A percentile compares a stretch with the other conserved stretches of the same genome.
Evolutionary conservation across 2,888 invertebrate species (phyloP).

Genomic region (Fragum fragum): DNA sequence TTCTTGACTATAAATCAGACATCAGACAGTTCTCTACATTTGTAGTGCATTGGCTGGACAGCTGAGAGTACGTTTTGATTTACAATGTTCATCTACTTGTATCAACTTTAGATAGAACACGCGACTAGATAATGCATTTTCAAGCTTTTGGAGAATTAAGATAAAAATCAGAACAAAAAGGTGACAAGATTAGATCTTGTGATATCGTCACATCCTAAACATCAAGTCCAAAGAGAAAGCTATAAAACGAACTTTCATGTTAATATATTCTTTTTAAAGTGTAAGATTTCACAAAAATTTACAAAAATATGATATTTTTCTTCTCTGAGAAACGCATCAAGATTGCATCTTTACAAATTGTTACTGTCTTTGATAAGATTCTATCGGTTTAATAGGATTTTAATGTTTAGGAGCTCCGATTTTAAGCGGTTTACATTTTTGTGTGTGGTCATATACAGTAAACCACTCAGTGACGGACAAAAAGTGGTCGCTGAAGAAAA

Average conservation of each 20-base stretch:
- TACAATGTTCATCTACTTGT: background rate
- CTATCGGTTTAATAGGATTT: slow-evolving; percentile 23
- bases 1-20: too few relatives aligned
- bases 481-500: too few relatives aligned
- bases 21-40: too few relatives aligned
- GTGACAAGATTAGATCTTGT: background rate
- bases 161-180: background rate
- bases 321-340: slow-evolving; percentile 12
- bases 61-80: background rate
- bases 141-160: background rate
- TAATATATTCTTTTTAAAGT: slow-evolving; percentile 22
- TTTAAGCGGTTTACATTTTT: slow-evolving; percentile 4
- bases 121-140: background rate
- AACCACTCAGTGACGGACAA: too few relatives aligned
- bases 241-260: slow-evolving; percentile 23
- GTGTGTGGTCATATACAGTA: slow-evolving; percentile 24
- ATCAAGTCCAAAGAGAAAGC: background rate
- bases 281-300: slow-evolving; percentile 23
- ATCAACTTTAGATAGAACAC: background rate
- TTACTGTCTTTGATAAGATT: slow-evolving; percentile 4
- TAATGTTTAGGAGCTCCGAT: slow-evolving; percentile 1
- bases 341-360: slow-evolving; percentile 30
- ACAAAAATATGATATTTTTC: slow-evolving; percentile 23
- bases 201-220: too few relatives aligned
- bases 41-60: too few relatives aligned